Conservation (phyloP, 2,888 invertebrate genomes). For the Adelphocoris suturalis region DNA sequence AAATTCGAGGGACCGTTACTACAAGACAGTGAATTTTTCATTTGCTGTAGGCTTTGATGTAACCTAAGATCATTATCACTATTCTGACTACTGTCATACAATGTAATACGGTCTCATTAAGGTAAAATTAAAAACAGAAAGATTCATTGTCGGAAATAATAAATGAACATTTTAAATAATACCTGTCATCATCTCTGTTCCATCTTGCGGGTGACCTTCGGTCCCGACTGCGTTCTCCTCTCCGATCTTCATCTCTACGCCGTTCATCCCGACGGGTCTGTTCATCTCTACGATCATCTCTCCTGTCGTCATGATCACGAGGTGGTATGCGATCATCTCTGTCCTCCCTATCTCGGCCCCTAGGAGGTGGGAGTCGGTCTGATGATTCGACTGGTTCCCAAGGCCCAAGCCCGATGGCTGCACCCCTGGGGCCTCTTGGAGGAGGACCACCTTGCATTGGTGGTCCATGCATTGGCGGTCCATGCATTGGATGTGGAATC, state of each 20-base stretch:
- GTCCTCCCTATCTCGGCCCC: neutral
- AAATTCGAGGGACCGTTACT: no score
- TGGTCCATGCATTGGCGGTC: neutral
- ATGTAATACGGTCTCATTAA: no score
- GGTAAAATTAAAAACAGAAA: no score
- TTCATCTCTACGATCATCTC: conserved; percentile 52
- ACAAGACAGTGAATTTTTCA: no score
- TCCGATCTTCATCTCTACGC: conserved; percentile 15
- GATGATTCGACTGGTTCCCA: neutral
- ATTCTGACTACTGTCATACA: no score
- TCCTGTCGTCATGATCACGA: conserved; percentile 28
- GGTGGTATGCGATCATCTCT: neutral
- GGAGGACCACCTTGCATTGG: neutral
- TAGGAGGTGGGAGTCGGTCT: neutral
- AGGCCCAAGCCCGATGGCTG: neutral
- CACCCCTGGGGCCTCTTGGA: neutral
- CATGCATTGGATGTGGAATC: neutral
- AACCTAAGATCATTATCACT: no score
- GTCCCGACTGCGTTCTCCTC: conserved; percentile 73
- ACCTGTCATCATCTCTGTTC: conserved; percentile 68
- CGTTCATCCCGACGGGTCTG: conserved; percentile 72
- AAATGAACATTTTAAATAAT: neutral
- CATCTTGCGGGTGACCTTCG: conserved; percentile 71
- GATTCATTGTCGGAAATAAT: no score
- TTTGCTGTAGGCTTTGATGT: no score